Base-by-base conservation (phyloP, 1,140 invertebrate species). In the Cydia splendana region DNA sequence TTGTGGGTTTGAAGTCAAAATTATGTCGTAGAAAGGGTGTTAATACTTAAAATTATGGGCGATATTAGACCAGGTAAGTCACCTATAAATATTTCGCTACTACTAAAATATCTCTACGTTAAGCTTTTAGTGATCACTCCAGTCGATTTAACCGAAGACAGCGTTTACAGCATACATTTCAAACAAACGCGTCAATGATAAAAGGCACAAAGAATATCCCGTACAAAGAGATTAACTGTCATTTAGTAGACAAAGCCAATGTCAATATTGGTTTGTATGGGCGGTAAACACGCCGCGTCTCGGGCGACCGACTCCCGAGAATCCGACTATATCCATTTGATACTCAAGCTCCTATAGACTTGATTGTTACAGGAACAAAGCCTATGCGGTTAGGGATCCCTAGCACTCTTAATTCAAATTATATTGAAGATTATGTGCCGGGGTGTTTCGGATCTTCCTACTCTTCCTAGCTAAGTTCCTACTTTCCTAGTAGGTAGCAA, bases 191-290 rank as follows among this genome's bases (percentile, higher is more conserved):
- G n/a, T 38, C 34, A 45, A 71, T 71, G 67, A 71, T 71, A 38
- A 71, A 71, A 71, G 67, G 34, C 30, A 71, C 67, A 88, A 89
- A 85, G 87, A 87, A 82, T 81, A 86, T 82, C 81, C 80, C 79
- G 77, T 80, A 88, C 85, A 88, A 88, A 89, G 86, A 88, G 88
- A 90, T 89, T 88, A 89, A 84, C 85, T 81, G 84, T 85, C 84
- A 85, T 82, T 85, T 84, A 87, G 83, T 84, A 84, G 84, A 87
- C 87, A 91, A 90, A 87, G 87, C 84, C 78, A 90, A 85, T 90
- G 89, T 88, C 90, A 92, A 90, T 90, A 90, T 89, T 87, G 85
- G 87, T 85, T 86, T 86, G 86, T 86, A 87, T 87, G 84, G 82
- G 82, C 81, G 78, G 85, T 86, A 88, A 87, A 90, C 85, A 90